phyloP scores from a whole-genome alignment of 2,888 invertebrate genomes.

The Heteromyza rotundicornis region DNA sequence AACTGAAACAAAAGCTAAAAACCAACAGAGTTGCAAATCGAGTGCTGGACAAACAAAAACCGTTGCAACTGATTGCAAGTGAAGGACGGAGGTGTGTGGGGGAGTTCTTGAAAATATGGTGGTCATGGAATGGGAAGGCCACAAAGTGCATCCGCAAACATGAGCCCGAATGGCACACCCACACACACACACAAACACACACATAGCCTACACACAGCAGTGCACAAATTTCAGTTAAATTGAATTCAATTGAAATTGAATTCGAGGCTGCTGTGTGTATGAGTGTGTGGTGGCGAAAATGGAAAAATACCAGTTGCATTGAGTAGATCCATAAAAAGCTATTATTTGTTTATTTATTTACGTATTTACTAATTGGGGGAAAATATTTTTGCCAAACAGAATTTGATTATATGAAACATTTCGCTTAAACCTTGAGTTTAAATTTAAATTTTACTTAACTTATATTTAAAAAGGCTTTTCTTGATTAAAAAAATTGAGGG shows the following conservation, averaged over 20 bases:
- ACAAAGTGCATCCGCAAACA: neutral
- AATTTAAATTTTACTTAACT: too few relatives aligned
- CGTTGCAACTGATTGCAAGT: neutral
- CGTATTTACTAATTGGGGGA: too few relatives aligned
- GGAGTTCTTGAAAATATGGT: neutral
- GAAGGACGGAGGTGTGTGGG: neutral
- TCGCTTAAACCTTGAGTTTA: too few relatives aligned
- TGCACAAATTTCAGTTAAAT: neutral
- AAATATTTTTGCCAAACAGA: too few relatives aligned
- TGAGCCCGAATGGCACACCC: neutral
- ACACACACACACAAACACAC: too few relatives aligned
- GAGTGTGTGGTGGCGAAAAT: too few relatives aligned
- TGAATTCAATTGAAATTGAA: slow-evolving; percentile 1
- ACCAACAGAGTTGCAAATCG: neutral
- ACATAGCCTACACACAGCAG: too few relatives aligned
- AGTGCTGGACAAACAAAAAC: slow-evolving; percentile 1
- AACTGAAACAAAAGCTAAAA: neutral
- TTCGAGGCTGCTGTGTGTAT: neutral
- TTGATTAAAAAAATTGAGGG: too few relatives aligned
- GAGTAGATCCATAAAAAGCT: too few relatives aligned
- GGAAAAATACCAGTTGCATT: neutral
- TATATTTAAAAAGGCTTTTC: too few relatives aligned
- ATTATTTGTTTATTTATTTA: too few relatives aligned
- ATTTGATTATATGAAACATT: too few relatives aligned
- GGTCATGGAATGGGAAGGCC: neutral